Conservation (phyloP, 1,140 invertebrate genomes). For the Aporrectodea caliginosa region DNA sequence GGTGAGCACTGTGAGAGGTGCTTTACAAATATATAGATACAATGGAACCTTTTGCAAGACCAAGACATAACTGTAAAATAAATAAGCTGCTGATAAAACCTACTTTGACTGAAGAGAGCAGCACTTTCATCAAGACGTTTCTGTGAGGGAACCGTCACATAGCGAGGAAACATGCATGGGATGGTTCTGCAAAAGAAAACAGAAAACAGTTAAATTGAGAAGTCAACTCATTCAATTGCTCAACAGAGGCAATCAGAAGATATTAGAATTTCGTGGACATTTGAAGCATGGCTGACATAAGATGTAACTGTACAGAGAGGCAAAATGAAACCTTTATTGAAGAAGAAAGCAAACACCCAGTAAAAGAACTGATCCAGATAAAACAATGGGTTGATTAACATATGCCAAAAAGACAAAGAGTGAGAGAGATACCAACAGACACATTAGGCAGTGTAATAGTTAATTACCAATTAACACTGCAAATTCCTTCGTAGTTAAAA, state of each 20-base stretch:
- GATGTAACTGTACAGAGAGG: neutral
- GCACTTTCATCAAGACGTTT: slow-evolving; percentile 7
- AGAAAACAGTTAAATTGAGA: slow-evolving; percentile 60
- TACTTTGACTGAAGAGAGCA: neutral
- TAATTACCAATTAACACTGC: too few relatives aligned
- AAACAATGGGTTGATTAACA: neutral
- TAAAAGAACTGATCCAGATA: neutral
- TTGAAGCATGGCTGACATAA: too few relatives aligned
- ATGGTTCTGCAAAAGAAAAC: slow-evolving; percentile 5
- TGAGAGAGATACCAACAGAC: neutral
- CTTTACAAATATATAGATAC: too few relatives aligned
- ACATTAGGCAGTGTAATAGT: too few relatives aligned
- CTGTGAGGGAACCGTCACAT: slow-evolving; percentile 21
- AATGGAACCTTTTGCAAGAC: too few relatives aligned
- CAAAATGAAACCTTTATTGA: neutral
- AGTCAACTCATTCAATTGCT: too few relatives aligned
- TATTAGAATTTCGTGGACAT: too few relatives aligned
- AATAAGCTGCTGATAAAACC: too few relatives aligned
- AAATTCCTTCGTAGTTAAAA: too few relatives aligned
- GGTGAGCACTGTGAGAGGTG: too few relatives aligned
- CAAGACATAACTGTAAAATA: too few relatives aligned
- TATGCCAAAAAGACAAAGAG: neutral
- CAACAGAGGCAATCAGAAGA: too few relatives aligned
- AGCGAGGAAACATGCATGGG: slow-evolving; percentile 23
- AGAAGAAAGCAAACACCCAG: neutral